Evolutionary conservation across 2,113 vertebrate species (phyloP).

Genomic region (Zingel zingel): DNA sequence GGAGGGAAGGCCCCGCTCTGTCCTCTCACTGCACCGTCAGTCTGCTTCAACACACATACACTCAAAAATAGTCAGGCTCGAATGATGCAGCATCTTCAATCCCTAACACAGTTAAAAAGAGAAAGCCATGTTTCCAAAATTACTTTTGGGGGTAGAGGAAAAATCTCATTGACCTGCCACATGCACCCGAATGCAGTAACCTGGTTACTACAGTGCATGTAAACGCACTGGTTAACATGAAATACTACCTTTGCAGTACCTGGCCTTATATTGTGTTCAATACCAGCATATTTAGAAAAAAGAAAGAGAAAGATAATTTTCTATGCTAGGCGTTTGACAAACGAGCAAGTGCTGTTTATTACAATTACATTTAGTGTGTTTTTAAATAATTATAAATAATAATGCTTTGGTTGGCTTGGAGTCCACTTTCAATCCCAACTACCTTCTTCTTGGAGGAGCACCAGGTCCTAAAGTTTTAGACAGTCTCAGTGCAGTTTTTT

Average conservation of each 20-base stretch:
- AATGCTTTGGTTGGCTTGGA: background rate
- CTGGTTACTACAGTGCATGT: background rate
- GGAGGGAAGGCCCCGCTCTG: background rate
- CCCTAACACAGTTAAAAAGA: background rate
- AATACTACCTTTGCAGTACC: background rate
- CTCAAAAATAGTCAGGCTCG: background rate
- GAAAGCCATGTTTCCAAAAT: background rate
- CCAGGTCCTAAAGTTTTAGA: background rate
- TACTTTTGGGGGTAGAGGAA: background rate
- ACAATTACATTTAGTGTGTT: background rate
- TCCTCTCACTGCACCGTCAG: background rate
- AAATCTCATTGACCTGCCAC: background rate
- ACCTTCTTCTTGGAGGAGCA: background rate
- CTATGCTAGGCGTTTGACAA: background rate
- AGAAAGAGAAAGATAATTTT: background rate
- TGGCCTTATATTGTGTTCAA: constrained; percentile 1
- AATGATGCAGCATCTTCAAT: constrained; percentile 16
- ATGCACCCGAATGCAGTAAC: background rate
- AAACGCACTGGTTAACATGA: background rate
- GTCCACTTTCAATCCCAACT: background rate
- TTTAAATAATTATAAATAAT: background rate
- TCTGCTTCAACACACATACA: background rate
- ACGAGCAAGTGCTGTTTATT: background rate
- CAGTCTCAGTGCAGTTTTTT: background rate
- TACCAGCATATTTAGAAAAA: background rate